Conservation (phyloP, 2,888 invertebrate species). For the Hydrotaea cyrtoneurina region DNA sequence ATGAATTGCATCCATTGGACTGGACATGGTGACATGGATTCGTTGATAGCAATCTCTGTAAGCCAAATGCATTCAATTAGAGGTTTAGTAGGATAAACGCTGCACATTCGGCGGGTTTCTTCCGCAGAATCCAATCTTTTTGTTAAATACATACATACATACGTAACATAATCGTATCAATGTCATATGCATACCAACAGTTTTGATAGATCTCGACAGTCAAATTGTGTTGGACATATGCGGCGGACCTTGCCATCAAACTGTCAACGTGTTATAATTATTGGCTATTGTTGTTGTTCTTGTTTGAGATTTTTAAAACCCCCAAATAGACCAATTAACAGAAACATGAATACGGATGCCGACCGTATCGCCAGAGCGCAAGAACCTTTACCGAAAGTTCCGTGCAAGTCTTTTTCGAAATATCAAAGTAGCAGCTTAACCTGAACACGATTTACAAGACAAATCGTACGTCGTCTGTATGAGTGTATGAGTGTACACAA, state of each 20-base stretch:
- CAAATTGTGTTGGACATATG: conserved; percentile 6
- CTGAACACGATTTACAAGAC: background rate
- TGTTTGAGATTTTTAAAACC: background rate
- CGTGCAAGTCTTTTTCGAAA: background rate
- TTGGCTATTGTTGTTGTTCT: conserved; percentile 4
- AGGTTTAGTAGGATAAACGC: too few relatives aligned
- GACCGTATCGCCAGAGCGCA: background rate
- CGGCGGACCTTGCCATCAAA: conserved; percentile 53
- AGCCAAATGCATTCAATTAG: too few relatives aligned
- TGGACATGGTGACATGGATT: too few relatives aligned
- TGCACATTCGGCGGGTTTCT: background rate
- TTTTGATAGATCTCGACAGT: background rate
- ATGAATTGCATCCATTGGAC: too few relatives aligned
- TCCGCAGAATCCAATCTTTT: background rate
- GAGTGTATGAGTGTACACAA: too few relatives aligned
- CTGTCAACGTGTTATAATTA: conserved; percentile 38
- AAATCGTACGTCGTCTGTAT: background rate
- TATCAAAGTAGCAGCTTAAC: background rate
- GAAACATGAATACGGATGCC: background rate
- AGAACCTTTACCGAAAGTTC: conserved; percentile 37
- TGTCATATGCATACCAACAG: background rate
- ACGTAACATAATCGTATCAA: conserved; percentile 7
- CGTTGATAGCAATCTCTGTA: too few relatives aligned
- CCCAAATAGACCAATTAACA: conserved; percentile 28
- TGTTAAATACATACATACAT: too few relatives aligned